A percentile compares a stretch with the other conserved stretches of the same genome.
Evolutionary conservation across 2,888 invertebrate genomes (phyloP).

Genomic region (Deilephila elpenor): DNA sequence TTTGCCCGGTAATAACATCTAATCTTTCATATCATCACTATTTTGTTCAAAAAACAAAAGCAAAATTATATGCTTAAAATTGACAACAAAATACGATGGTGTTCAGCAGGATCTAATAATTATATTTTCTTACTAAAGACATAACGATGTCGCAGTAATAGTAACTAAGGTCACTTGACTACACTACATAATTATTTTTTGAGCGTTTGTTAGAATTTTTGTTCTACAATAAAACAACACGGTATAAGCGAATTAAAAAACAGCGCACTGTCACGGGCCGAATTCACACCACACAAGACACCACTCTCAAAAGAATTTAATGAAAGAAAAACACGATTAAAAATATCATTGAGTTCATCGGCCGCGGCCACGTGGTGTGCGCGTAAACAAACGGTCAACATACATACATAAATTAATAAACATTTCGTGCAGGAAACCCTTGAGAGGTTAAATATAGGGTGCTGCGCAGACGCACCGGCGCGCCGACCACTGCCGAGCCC

Average conservation of each 20-base stretch:
- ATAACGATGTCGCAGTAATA: neutral
- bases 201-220: neutral
- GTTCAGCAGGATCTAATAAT: neutral
- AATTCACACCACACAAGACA: conserved; percentile 45
- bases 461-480: conserved; percentile 69
- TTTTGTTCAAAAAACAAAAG: too few species aligned
- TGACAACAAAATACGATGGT: too few species aligned
- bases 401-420: conserved; percentile 78
- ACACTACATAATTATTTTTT: neutral
- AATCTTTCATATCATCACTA: too few species aligned
- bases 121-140: neutral
- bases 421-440: conserved; percentile 78
- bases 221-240: neutral
- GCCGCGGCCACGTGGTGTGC: conserved; percentile 69
- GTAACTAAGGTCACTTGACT: neutral
- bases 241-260: neutral
- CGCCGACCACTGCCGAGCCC: conserved; percentile 42
- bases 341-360: conserved; percentile 68
- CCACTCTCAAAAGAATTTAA: conserved; percentile 52
- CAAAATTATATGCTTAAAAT: too few species aligned
- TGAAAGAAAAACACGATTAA: conserved; percentile 50
- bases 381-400: conserved; percentile 75
- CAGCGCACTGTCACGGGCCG: conserved; percentile 25
- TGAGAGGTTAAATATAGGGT: conserved; percentile 77
- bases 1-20: too few species aligned